These are phyloP conservation scores for Listronotus bonariensis DNA, from an alignment of 1,140 invertebrate genomes.

Conservation along the genomic window DNA sequence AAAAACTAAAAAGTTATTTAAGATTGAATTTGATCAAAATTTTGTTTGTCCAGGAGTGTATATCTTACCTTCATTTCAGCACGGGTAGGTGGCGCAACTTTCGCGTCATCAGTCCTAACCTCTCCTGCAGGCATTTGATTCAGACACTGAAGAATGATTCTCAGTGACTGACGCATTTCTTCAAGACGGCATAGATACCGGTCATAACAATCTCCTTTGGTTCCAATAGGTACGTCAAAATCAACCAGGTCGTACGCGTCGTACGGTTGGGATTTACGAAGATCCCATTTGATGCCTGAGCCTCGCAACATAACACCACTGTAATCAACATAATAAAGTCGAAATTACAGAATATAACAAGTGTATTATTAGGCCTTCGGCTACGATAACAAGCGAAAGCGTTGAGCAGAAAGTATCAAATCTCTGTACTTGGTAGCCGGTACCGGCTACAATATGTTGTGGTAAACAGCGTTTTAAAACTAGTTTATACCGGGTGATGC, in stretches of 20 bases:
- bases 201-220: slow-evolving; percentile 75
- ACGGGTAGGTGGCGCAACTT: slow-evolving; percentile 87
- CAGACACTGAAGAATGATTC: slow-evolving; percentile 94
- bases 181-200: slow-evolving; percentile 90
- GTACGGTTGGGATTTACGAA: slow-evolving; percentile 93
- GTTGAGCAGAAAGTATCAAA: no score
- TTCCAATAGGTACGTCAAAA: slow-evolving; percentile 96
- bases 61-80: slow-evolving; percentile 87
- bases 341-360: no score
- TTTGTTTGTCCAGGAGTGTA: no score
- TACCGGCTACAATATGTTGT: no score
- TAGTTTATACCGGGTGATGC: no score
- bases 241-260: slow-evolving; percentile 93
- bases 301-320: slow-evolving; percentile 95
- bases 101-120: slow-evolving; percentile 92
- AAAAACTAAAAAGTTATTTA: no score
- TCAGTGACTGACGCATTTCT: slow-evolving; percentile 95
- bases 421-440: no score
- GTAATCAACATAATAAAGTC: slow-evolving; percentile 37
- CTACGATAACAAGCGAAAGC: no score
- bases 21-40: no score
- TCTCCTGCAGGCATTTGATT: slow-evolving; percentile 97
- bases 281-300: slow-evolving; percentile 98
- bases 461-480: no score
- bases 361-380: no score